Base-by-base conservation (phyloP, 2,113 vertebrate species). In the Gyps fulvus region DNA sequence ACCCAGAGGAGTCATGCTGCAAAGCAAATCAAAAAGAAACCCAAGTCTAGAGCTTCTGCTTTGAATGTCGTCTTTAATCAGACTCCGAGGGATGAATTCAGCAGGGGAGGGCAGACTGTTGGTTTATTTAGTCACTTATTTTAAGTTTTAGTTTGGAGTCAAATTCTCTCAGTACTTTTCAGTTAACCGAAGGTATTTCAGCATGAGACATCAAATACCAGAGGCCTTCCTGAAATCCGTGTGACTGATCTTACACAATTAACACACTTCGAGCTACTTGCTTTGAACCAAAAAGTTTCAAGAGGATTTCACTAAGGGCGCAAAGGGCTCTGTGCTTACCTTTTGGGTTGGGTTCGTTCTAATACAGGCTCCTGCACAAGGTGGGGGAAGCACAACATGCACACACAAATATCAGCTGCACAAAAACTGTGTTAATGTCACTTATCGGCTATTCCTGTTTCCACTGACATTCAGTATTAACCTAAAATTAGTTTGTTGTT, bases 11-110 rank as follows among this genome's bases (percentile, higher is more conserved):
- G 32, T 72, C 66, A 72, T 27, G 47, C 49, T 80, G 43, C 52
- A 91, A 87, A 95, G 66, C 34, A 88, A 90, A 93, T n/a, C 0
- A 0, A 89, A 84, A 84, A 95, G 40, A 82, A 91, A 93, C 6
- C 21, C 2, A 4, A 95, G 52, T 14, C 57, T 61, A 50, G 61
- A 89, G 31, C 42, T 72, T 95, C 83, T 94, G 69, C 83, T 87
- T 79, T 85, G 43, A 95, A 83, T 70, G 87, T 34, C 91, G 14
- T 78, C 57, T 95, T 85, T 89, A 95, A 95, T 95, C 73, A 77
- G 54, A 34, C 67, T 95, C 89, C 9, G 26, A 55, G 62, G 42
- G 57, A 91, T 54, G 5, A 84, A 94, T 91, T 87, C 92, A 76
- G 67, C 38, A 82, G 34, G n/a, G 55, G 25, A 84, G 29, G 69